Percentiles rank a stretch among this genome's conserved stretches.
Conservation (phyloP, 2,888 invertebrate species). For the Drosophila vallismaia region DNA sequence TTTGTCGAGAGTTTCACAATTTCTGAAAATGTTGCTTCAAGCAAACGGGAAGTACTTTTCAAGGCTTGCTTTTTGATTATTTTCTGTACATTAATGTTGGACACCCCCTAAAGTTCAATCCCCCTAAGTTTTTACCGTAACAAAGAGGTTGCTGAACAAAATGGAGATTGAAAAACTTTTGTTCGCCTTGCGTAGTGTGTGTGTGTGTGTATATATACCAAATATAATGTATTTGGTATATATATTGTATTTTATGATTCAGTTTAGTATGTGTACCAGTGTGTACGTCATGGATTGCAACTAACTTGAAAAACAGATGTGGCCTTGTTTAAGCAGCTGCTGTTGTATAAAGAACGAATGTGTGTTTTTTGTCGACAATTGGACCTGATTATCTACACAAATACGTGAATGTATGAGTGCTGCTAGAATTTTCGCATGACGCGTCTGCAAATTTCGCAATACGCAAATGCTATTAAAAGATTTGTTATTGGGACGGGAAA, state of each 20-base stretch:
- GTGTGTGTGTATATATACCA: neutral
- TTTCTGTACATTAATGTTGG: neutral
- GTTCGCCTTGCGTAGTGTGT: constrained; percentile 7
- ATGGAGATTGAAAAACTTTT: constrained; percentile 24
- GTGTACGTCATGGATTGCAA: constrained; percentile 16
- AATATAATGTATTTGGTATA: no score
- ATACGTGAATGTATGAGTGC: neutral
- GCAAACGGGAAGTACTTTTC: neutral
- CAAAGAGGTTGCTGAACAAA: constrained; percentile 14
- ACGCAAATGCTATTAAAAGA: constrained; percentile 25
- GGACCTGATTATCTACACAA: neutral
- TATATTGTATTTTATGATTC: constrained; percentile 76
- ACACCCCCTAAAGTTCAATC: no score
- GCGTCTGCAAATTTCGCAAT: constrained; percentile 27
- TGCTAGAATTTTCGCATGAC: constrained; percentile 20
- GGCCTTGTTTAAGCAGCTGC: neutral
- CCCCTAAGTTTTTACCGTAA: neutral
- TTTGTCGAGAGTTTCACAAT: constrained; percentile 16
- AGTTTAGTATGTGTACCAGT: constrained; percentile 4
- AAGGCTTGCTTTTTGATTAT: constrained; percentile 12
- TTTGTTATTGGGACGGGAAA: constrained; percentile 12
- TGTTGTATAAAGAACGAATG: neutral
- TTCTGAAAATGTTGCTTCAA: neutral
- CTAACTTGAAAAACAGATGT: constrained; percentile 10
- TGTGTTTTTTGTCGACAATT: neutral